phyloP scores from a whole-genome alignment of 2,797 vertebrate species.

The Pampus argenteus region DNA sequence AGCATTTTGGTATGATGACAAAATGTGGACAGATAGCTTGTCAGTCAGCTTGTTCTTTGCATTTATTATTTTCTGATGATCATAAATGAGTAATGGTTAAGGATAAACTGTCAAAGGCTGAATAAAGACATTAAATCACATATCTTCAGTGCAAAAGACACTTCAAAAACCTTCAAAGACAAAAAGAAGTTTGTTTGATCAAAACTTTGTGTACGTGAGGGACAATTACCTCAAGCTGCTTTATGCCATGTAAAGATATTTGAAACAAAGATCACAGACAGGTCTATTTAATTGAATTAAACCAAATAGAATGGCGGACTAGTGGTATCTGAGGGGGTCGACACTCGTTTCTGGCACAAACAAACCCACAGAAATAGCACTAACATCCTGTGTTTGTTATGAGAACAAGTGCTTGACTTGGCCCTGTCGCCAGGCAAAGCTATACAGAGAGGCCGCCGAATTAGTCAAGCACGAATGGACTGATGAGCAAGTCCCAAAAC shows the following conservation, averaged over 20 bases:
- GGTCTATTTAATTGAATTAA: slow-evolving; percentile 15
- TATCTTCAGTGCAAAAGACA: neutral
- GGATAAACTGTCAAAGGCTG: neutral
- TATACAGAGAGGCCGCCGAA: slow-evolving; percentile 52
- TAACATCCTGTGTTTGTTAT: slow-evolving; percentile 54
- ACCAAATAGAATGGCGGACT: neutral
- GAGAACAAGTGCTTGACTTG: slow-evolving; percentile 62
- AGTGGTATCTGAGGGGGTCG: slow-evolving; percentile 24
- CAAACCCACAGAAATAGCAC: slow-evolving; percentile 41
- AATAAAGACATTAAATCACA: neutral
- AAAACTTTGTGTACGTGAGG: neutral
- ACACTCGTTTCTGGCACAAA: slow-evolving; percentile 28
- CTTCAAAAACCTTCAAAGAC: neutral
- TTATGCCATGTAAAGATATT: slow-evolving; percentile 3
- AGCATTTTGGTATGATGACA: neutral
- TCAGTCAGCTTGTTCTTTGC: slow-evolving; percentile 29
- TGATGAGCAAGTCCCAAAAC: slow-evolving; percentile 65
- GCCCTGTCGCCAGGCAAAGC: slow-evolving; percentile 66
- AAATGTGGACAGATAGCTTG: neutral
- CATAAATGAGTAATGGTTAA: neutral
- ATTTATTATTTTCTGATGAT: slow-evolving; percentile 13
- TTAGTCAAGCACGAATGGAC: slow-evolving; percentile 68
- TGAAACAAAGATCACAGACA: slow-evolving; percentile 15
- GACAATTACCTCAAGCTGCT: neutral
- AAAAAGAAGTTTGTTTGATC: neutral